Base-by-base conservation (phyloP, 2,113 vertebrate genomes). In the Mustela nigripes region DNA sequence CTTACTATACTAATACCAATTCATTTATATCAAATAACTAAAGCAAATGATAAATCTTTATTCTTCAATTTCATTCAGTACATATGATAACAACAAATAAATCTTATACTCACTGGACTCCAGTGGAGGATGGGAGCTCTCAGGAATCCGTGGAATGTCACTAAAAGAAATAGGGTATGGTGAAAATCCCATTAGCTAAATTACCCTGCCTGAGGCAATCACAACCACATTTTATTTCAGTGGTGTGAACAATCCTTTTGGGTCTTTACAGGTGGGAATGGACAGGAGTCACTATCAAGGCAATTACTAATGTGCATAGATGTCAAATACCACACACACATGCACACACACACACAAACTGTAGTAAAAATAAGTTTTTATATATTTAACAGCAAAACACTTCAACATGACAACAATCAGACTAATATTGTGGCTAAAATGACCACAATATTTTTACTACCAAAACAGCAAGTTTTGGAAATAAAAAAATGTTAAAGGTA, bases 111-210 rank as follows among this genome's bases (percentile, higher is more conserved):
- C 99, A 99, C 99, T 99, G 74, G 99, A 99, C 97, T 99, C 99
- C 98, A 99, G 98, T 15, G 99, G 99, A 98, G 99, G 99, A 93
- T 99, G 99, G 88, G 99, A 99, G 89, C 99, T 99, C 98, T 99
- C 99, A 2, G 99, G 99, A 98, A 99, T 99, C 99, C 99, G 98
- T 97, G 99, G 99, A 98, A 99, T 99, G 98, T 99, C 99, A 98
- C 99, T 99, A 98, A 98, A 99, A 99, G 1, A n/a, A 90, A 97
- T 88, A 98, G 83, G 56, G 12, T 53, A 91, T n/a, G 36, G 95
- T 98, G 85, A 98, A 98, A 97, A 97, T 96, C 48, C 73, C 11
- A 50, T 87, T 83, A 96, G 88, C 36, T 65, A 24, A 36, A 87
- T 2, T 15, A 53, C 53, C 22, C 80, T 45, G 48, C 89, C 65